phyloP scores from a whole-genome alignment of 2,888 invertebrate species.

The Plusia festucae region DNA sequence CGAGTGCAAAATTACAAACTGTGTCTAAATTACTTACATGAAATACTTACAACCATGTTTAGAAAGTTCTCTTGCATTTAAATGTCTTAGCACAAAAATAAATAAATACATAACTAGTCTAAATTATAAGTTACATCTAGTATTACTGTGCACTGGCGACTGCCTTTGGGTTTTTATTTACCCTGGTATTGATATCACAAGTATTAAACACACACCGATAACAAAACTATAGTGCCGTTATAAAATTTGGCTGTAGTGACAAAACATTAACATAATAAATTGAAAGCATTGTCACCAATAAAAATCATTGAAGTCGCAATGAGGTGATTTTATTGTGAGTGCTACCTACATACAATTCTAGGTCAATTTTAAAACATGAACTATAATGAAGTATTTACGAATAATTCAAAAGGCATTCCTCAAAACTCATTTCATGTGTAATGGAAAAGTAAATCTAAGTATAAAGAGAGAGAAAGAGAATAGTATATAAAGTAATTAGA shows the following conservation, averaged over 20 bases:
- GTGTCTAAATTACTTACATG: conserved; percentile 21
- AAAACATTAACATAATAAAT: background rate
- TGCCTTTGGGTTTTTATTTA: conserved; percentile 11
- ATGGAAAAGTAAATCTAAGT: too few species aligned
- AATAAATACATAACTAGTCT: conserved; percentile 44
- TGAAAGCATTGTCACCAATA: background rate
- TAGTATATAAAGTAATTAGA: too few species aligned
- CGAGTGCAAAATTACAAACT: conserved; percentile 24
- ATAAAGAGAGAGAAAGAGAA: too few species aligned
- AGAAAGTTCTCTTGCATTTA: conserved; percentile 32
- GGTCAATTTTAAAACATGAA: too few species aligned
- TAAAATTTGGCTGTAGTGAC: conserved; percentile 5
- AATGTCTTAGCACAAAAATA: conserved; percentile 47
- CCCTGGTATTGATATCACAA: conserved; percentile 39
- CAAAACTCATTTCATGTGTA: too few species aligned
- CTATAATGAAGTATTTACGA: too few species aligned
- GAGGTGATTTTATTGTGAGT: conserved; percentile 20
- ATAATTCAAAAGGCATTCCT: too few species aligned
- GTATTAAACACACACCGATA: conserved; percentile 8
- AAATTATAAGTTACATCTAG: conserved; percentile 19
- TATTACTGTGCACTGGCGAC: conserved; percentile 18
- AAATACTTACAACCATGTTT: conserved; percentile 27
- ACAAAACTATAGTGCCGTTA: background rate
- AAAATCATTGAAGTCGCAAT: conserved; percentile 10
- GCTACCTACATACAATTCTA: too few species aligned